phyloP scores from a whole-genome alignment of 1,140 invertebrate species.

The Ostrea edulis region DNA sequence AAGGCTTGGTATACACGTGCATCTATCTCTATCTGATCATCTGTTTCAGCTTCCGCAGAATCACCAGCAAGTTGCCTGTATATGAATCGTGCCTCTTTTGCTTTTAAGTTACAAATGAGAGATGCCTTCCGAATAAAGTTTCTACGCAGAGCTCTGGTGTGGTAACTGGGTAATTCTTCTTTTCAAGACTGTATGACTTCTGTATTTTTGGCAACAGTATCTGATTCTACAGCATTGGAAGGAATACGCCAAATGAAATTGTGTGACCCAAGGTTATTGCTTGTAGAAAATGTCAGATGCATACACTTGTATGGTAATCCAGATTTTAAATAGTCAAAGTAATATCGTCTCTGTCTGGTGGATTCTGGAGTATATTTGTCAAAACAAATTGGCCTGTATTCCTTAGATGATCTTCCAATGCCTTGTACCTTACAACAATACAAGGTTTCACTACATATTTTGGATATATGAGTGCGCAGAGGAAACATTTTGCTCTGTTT shows the following conservation, averaged over 20 bases:
- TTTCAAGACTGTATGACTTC: conserved; percentile 7
- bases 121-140: conserved; percentile 18
- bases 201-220: conserved; percentile 37
- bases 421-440: conserved; percentile 11
- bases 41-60: background rate
- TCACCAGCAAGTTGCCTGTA: conserved; percentile 15
- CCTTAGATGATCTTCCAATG: conserved; percentile 36
- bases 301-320: conserved; percentile 45
- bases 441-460: conserved; percentile 40
- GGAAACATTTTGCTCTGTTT: conserved; percentile 16
- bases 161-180: conserved; percentile 16
- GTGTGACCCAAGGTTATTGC: conserved; percentile 27
- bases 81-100: conserved; percentile 15
- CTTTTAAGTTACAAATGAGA: background rate
- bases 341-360: conserved; percentile 41
- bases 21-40: no score
- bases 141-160: conserved; percentile 30
- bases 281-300: background rate
- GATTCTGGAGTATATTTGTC: conserved; percentile 42
- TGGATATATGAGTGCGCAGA: background rate
- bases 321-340: conserved; percentile 37
- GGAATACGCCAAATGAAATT: conserved; percentile 42
- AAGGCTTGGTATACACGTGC: conserved; percentile 2
- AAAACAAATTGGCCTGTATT: conserved; percentile 35
- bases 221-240: conserved; percentile 2